phyloP scores from a whole-genome alignment of 2,888 invertebrate genomes.

The Piscicola geometra region DNA sequence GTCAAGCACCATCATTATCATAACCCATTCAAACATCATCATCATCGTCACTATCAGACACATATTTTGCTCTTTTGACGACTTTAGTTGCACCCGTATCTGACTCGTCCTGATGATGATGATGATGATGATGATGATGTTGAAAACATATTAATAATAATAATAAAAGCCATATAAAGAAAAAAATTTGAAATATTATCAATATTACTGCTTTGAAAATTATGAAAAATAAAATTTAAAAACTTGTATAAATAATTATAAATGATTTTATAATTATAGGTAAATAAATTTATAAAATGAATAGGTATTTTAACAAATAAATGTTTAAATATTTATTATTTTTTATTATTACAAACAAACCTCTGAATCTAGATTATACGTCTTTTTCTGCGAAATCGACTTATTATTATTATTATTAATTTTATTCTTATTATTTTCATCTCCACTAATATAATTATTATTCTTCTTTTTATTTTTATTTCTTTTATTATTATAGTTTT shows the following conservation, averaged over 20 bases:
- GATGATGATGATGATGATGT: slow-evolving; percentile 70
- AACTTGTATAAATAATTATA: too few relatives aligned
- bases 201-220: too few relatives aligned
- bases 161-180: too few relatives aligned
- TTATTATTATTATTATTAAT: too few relatives aligned
- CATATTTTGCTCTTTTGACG: not conserved
- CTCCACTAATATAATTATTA: not conserved
- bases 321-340: not conserved
- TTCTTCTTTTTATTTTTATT: not conserved
- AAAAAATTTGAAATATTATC: too few relatives aligned
- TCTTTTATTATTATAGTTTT: not conserved
- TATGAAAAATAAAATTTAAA: too few relatives aligned
- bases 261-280: too few relatives aligned
- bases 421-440: not conserved
- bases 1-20: slow-evolving; percentile 25
- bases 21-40: slow-evolving; percentile 75
- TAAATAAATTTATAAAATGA: too few relatives aligned
- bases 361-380: slow-evolving; percentile 11
- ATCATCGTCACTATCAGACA: slow-evolving; percentile 53
- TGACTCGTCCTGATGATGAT: slow-evolving; percentile 64
- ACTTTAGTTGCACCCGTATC: not conserved
- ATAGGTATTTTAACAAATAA: not conserved
- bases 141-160: slow-evolving; percentile 54
- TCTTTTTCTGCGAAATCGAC: not conserved
- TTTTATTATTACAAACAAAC: not conserved